Evolutionary conservation across 2,888 invertebrate species (phyloP).

Genomic region (Globia sparganii): DNA sequence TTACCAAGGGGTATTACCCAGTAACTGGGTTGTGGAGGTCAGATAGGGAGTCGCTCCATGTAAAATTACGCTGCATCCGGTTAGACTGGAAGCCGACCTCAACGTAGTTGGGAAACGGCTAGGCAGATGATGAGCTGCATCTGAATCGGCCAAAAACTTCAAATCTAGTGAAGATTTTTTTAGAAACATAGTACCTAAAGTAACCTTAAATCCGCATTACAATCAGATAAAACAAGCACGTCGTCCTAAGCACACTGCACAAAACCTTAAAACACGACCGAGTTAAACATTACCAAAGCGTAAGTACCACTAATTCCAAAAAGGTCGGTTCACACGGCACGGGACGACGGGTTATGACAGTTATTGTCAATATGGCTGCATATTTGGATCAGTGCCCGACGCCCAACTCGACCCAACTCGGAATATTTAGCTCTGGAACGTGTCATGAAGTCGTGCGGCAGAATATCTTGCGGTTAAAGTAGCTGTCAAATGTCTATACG

Average conservation of each 20-base stretch:
- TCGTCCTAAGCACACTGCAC: neutral
- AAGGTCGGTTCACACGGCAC: constrained; percentile 46
- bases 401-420: constrained; percentile 40
- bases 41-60: too few species aligned
- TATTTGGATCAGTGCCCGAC: constrained; percentile 61
- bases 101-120: too few species aligned
- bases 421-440: constrained; percentile 64
- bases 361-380: constrained; percentile 62
- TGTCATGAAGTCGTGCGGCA: constrained; percentile 48
- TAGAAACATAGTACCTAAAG: neutral
- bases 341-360: constrained; percentile 42
- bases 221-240: constrained; percentile 26
- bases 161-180: neutral
- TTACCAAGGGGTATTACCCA: too few species aligned
- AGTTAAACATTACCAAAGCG: constrained; percentile 11
- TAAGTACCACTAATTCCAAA: constrained; percentile 42
- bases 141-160: neutral
- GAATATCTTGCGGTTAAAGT: constrained; percentile 52
- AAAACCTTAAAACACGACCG: neutral
- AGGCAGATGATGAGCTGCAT: too few species aligned
- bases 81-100: too few species aligned
- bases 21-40: too few species aligned
- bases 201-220: neutral
- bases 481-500: constrained; percentile 46
- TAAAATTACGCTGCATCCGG: too few species aligned